phyloP scores from a whole-genome alignment of 1,140 invertebrate species.

The Heliconius hewitsoni region DNA sequence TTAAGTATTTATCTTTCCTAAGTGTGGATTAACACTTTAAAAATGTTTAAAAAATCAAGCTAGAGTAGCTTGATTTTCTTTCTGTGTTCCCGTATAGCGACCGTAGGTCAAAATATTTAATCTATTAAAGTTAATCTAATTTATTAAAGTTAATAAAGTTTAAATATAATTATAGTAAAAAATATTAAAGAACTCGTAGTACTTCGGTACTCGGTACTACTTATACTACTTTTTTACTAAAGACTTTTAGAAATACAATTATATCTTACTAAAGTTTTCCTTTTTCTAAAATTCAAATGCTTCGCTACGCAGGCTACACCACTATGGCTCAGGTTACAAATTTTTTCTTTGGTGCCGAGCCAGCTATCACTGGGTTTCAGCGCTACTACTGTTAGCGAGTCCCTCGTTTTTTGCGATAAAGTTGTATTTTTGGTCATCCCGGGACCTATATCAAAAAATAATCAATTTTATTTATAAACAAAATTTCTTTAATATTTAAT shows the following conservation, averaged over 20 bases:
- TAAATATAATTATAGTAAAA: no score
- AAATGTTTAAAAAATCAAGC: no score
- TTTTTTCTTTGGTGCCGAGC: slow-evolving; percentile 24
- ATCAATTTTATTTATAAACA: neutral
- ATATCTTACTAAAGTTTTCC: slow-evolving; percentile 27
- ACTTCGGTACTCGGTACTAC: neutral
- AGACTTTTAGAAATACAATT: neutral
- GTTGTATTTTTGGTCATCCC: slow-evolving; percentile 42
- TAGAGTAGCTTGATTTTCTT: no score
- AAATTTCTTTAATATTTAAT: neutral
- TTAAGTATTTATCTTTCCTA: no score
- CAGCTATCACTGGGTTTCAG: slow-evolving; percentile 28
- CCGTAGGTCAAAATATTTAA: no score
- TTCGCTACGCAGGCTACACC: slow-evolving; percentile 35
- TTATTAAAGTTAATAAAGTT: neutral
- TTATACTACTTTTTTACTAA: neutral
- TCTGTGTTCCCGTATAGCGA: no score
- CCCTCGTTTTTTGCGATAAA: slow-evolving; percentile 33
- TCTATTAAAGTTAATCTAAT: neutral
- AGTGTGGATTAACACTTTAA: no score
- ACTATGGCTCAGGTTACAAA: slow-evolving; percentile 15
- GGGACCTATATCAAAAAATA: slow-evolving; percentile 15
- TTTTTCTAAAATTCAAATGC: slow-evolving; percentile 36
- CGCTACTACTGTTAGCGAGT: slow-evolving; percentile 28
- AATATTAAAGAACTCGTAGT: no score